Conservation (phyloP, 2,797 vertebrate species). For the Acrocephalus scirpaceus region DNA sequence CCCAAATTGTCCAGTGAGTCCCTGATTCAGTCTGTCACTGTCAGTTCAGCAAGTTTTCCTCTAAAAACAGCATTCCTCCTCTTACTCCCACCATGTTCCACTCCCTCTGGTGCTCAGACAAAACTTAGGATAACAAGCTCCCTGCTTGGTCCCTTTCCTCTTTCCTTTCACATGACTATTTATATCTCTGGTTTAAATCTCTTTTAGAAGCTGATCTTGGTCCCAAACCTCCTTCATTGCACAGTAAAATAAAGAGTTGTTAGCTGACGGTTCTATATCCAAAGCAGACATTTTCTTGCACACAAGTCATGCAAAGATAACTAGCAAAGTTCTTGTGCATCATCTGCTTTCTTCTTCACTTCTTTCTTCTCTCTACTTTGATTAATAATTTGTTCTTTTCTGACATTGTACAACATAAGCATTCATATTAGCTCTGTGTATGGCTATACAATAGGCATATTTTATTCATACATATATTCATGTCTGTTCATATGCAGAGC, state of each 20-base stretch:
- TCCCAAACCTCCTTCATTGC: neutral
- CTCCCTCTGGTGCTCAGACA: neutral
- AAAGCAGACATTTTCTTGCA: neutral
- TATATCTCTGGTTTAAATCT: neutral
- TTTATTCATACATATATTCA: constrained; percentile 38
- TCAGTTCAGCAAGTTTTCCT: neutral
- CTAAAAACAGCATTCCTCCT: neutral
- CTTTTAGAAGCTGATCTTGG: neutral
- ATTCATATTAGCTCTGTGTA: constrained; percentile 3
- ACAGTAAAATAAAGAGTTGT: neutral
- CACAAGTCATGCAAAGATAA: neutral
- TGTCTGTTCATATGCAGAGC: neutral
- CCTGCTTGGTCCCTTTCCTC: neutral
- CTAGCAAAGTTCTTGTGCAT: neutral
- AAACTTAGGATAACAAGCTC: neutral
- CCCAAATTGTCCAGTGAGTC: neutral
- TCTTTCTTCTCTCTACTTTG: neutral
- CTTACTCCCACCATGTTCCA: neutral
- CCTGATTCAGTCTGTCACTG: neutral
- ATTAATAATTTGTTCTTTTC: constrained; percentile 33
- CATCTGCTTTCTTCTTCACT: neutral
- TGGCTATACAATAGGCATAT: neutral
- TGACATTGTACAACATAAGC: neutral
- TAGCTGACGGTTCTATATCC: neutral
- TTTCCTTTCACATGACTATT: neutral